Evolutionary conservation across 2,888 invertebrate genomes (phyloP).

Genomic region (Hedya salicella): DNA sequence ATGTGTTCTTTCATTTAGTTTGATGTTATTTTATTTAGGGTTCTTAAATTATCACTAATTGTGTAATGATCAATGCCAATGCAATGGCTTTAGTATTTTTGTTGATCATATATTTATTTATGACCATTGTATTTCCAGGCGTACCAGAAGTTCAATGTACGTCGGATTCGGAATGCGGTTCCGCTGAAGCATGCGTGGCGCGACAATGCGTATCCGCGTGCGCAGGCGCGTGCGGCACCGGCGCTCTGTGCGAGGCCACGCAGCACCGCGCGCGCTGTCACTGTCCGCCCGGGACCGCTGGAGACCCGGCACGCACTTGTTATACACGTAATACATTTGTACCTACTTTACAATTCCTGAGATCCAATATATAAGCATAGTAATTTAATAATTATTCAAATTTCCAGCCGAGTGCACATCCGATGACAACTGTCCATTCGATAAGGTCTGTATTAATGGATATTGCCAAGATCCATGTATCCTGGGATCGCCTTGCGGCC

Average conservation of each 20-base stretch:
- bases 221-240: conserved; percentile 91
- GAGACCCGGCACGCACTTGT: conserved; percentile 93
- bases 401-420: conserved; percentile 91
- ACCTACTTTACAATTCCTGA: not conserved
- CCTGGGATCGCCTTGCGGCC: conserved; percentile 89
- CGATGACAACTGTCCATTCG: conserved; percentile 93
- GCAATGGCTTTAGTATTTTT: too few species aligned
- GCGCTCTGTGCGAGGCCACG: conserved; percentile 91
- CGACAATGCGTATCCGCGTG: conserved; percentile 93
- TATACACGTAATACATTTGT: conserved; percentile 89
- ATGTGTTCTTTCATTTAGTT: too few species aligned
- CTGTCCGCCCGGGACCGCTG: conserved; percentile 94
- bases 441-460: conserved; percentile 91
- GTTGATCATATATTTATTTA: conserved; percentile 11
- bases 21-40: too few species aligned
- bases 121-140: conserved; percentile 56
- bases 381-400: not conserved
- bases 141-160: conserved; percentile 87
- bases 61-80: too few species aligned
- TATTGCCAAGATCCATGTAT: conserved; percentile 93
- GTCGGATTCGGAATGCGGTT: conserved; percentile 90
- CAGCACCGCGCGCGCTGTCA: conserved; percentile 93
- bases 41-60: too few species aligned
- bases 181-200: conserved; percentile 91
- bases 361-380: not conserved